Conservation (phyloP, 2,113 vertebrate species). For the Tragulus kanchil region DNA sequence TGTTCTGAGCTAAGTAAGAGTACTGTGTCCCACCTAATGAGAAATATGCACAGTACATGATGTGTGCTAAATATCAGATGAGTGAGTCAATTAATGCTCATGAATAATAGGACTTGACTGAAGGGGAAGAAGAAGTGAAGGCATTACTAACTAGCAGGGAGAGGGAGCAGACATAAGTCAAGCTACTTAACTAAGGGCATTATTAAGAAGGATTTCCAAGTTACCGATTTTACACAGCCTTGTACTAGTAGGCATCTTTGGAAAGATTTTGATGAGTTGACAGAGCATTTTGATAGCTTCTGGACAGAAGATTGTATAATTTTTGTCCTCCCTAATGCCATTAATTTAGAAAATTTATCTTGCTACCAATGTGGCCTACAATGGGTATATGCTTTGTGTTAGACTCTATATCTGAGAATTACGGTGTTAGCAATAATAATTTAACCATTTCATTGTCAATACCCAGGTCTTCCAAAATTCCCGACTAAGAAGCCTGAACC, state of each 20-base stretch:
- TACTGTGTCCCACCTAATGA: not conserved
- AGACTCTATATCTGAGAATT: not conserved
- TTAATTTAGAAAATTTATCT: conserved; percentile 4
- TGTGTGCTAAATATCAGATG: not conserved
- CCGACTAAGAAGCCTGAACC: not conserved
- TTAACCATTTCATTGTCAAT: not conserved
- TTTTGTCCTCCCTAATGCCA: not conserved
- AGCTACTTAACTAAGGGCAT: not conserved
- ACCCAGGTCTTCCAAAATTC: not conserved
- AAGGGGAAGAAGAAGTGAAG: not conserved
- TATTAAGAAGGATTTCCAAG: conserved; percentile 41
- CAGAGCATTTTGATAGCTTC: conserved; percentile 8
- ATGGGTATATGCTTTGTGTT: not conserved
- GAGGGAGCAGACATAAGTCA: not conserved
- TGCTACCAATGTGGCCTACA: not conserved
- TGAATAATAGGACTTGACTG: not conserved
- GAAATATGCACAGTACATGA: not conserved
- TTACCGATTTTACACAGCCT: not conserved
- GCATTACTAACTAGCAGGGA: not conserved
- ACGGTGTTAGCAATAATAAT: not conserved
- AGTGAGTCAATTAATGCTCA: not conserved
- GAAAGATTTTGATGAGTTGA: not conserved
- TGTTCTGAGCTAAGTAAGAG: not conserved
- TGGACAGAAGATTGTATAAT: not conserved
- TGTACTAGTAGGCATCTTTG: not conserved